A percentile compares a stretch with the other conserved stretches of the same genome.
Conservation (phyloP, 2,797 vertebrate genomes). For the Eutrigla gurnardus region DNA sequence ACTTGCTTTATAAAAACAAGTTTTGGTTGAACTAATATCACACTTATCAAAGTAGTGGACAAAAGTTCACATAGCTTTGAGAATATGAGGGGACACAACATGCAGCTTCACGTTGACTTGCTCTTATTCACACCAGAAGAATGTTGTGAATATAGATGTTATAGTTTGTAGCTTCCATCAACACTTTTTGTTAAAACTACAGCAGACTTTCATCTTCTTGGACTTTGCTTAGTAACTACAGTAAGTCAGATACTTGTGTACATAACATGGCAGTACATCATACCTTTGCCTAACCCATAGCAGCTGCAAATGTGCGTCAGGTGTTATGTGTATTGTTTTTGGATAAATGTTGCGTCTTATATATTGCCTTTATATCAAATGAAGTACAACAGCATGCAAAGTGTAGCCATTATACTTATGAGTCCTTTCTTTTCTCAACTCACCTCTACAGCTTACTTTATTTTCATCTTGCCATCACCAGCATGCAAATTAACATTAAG, state of each 20-base stretch:
- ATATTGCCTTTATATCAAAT: too few relatives aligned
- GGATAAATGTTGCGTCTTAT: not conserved
- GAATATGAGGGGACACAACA: not conserved
- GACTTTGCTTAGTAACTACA: not conserved
- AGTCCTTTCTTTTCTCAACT: not conserved
- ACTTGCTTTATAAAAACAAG: too few relatives aligned
- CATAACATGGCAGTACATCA: not conserved
- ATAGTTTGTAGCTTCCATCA: not conserved
- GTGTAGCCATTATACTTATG: not conserved
- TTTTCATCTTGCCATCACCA: not conserved
- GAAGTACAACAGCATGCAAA: not conserved
- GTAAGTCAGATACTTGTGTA: not conserved
- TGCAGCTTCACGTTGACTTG: too few relatives aligned
- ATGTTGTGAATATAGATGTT: not conserved
- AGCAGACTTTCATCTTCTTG: too few relatives aligned
- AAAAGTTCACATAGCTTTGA: not conserved
- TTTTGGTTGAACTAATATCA: not conserved
- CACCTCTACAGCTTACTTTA: not conserved
- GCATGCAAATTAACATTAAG: constrained; percentile 4
- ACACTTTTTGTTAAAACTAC: too few relatives aligned
- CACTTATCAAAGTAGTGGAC: not conserved
- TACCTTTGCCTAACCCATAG: not conserved
- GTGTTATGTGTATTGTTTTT: not conserved
- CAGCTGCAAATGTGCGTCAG: not conserved
- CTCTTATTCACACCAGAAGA: not conserved